Evolutionary conservation across 2,113 vertebrate genomes (phyloP).

Genomic region (Coptodon bakossiorum): DNA sequence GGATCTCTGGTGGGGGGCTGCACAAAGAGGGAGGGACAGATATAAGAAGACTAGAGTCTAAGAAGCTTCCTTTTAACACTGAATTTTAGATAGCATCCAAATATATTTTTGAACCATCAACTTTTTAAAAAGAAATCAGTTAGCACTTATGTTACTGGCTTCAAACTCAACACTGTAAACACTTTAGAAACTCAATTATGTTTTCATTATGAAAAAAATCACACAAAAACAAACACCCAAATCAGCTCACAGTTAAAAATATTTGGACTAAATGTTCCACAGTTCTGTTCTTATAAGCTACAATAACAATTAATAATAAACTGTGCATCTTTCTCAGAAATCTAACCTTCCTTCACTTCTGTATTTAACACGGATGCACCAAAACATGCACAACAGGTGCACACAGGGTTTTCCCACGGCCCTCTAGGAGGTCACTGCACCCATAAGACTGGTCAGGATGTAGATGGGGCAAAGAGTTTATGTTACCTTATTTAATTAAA

Average conservation of each 20-base stretch:
- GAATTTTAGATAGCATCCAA: not conserved
- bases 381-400: not conserved
- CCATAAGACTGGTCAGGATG: not conserved
- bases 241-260: not conserved
- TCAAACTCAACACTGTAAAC: not conserved
- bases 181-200: not conserved
- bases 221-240: not conserved
- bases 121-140: not conserved
- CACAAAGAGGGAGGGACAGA: not conserved
- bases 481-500: accelerated
- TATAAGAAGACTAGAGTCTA: not conserved
- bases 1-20: conserved; percentile 79
- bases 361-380: accelerated
- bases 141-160: not conserved
- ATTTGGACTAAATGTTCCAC: not conserved
- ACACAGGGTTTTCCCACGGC: not conserved
- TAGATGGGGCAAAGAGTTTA: accelerated
- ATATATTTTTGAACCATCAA: not conserved
- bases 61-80: not conserved
- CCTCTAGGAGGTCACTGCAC: not conserved
- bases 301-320: not conserved
- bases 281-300: not conserved
- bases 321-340: not conserved
- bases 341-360: not conserved
- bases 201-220: not conserved